Evolutionary conservation across 2,113 vertebrate genomes (phyloP), one percentile per base, ranked within the genome.

Genomic region (Sceloporus undulatus): DNA sequence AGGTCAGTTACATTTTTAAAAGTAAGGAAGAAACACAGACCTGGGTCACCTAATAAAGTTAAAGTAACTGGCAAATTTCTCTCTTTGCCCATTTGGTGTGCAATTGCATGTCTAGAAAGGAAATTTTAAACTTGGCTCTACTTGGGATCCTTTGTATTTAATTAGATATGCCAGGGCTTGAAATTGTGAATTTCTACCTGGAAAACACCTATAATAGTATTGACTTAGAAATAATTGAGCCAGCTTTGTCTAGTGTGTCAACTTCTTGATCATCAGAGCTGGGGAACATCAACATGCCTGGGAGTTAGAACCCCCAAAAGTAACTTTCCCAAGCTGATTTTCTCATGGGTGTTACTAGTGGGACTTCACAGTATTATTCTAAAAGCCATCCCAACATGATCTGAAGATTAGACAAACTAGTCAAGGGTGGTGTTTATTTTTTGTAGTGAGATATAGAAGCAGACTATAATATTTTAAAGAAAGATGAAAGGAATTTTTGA

Each of bases 401-500:
- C 71, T 83, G 84, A 78, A 92, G 70, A 92, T 94, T 87, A 91
- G 93, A 92, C 84, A 92, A 91, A 84, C 90, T 74, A 52, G 90
- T 92, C 95, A 88, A 87, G 87, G 76, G n/a, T 88, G 29, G 71
- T 90, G 84, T 89, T 93, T 92, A 65, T 92, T 96, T 95, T 91
- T 88, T 93, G 87, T 78, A 83, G 93, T 88, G 91, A 90, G 83
- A 95, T 95, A 95, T 92, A 92, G 88, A 38, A 40, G 93, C 93
- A 71, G 91, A 95, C 95, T 94, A 93, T 94, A 94, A 93, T 94
- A 93, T 95, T 93, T 65, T 73, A 95, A 93, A 81, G 85, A 93
- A 82, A 97, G 96, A 97, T 96, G 95, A 96, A 97, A 97, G 96
- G 89, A 96, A 97, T 97, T 97, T 97, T 97, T 97, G 96, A 94